A percentile compares a stretch with the other conserved stretches of the same genome.
Conservation (phyloP, 2,113 vertebrate genomes). For the Macrotus californicus region DNA sequence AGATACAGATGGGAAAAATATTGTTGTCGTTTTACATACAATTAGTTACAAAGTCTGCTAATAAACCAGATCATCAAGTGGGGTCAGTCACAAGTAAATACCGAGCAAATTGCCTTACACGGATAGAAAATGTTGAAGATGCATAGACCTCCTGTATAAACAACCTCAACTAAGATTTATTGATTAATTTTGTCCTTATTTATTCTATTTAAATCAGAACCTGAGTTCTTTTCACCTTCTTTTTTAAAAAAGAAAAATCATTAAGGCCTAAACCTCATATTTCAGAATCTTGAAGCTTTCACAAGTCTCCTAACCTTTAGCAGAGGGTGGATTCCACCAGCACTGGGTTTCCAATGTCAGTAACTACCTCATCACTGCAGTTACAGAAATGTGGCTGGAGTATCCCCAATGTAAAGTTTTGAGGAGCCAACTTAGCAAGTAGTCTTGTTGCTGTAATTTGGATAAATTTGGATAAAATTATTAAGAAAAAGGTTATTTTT, state of each 20-base stretch:
- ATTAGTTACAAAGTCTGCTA: constrained; percentile 64
- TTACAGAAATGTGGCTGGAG: neutral
- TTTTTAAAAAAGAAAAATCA: neutral
- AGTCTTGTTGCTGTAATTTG: neutral
- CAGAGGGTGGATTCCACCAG: neutral
- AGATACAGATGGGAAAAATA: constrained; percentile 65
- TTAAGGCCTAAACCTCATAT: neutral
- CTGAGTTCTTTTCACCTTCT: neutral
- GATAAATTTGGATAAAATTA: neutral
- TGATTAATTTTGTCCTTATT: constrained; percentile 43
- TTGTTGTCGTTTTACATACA: constrained; percentile 42
- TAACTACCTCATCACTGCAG: neutral
- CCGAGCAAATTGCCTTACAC: constrained; percentile 58
- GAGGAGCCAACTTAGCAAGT: neutral
- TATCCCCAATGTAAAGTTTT: neutral
- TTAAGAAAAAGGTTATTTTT: neutral
- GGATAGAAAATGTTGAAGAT: constrained; percentile 56
- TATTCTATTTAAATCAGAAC: constrained; percentile 17
- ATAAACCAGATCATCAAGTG: constrained; percentile 70
- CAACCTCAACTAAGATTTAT: neutral
- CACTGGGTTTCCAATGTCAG: neutral
- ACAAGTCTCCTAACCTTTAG: neutral
- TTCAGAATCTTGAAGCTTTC: neutral
- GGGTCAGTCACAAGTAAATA: constrained; percentile 69
- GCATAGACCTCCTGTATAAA: constrained; percentile 32